Evolutionary conservation across 1,140 invertebrate genomes (phyloP).

Genomic region (Drosophila quadrilineata): DNA sequence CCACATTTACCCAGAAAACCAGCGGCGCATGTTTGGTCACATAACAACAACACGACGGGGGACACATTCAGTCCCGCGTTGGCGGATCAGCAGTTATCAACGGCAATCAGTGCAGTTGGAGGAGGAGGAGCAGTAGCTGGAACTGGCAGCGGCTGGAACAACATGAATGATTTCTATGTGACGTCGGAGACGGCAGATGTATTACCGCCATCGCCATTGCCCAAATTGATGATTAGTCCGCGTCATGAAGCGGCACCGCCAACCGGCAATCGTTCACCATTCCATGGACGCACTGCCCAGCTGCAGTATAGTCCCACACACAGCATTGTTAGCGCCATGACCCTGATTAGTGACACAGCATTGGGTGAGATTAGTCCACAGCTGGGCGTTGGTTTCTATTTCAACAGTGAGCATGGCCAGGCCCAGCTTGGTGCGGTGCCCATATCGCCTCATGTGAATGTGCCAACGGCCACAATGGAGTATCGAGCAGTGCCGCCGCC

Average conservation of each 20-base stretch:
- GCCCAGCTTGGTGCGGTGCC: constrained; percentile 56
- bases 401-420: constrained; percentile 45
- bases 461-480: constrained; percentile 68
- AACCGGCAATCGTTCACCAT: constrained; percentile 70
- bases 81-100: constrained; percentile 31
- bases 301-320: constrained; percentile 69
- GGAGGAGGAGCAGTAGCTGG: constrained; percentile 9
- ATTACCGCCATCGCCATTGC: constrained; percentile 63
- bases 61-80: constrained; percentile 58
- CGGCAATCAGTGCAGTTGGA: constrained; percentile 12
- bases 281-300: constrained; percentile 55
- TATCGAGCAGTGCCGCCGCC: constrained; percentile 75
- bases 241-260: constrained; percentile 39
- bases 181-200: constrained; percentile 26
- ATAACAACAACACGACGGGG: constrained; percentile 34
- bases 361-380: constrained; percentile 59
- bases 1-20: constrained; percentile 67
- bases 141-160: constrained; percentile 23
- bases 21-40: constrained; percentile 63
- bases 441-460: constrained; percentile 80
- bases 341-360: constrained; percentile 31
- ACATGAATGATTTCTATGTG: constrained; percentile 20
- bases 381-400: constrained; percentile 58
- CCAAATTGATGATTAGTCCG: constrained; percentile 70
- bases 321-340: constrained; percentile 61